Conservation (phyloP, 2,888 invertebrate genomes). For the Drosophila villosipedis region DNA sequence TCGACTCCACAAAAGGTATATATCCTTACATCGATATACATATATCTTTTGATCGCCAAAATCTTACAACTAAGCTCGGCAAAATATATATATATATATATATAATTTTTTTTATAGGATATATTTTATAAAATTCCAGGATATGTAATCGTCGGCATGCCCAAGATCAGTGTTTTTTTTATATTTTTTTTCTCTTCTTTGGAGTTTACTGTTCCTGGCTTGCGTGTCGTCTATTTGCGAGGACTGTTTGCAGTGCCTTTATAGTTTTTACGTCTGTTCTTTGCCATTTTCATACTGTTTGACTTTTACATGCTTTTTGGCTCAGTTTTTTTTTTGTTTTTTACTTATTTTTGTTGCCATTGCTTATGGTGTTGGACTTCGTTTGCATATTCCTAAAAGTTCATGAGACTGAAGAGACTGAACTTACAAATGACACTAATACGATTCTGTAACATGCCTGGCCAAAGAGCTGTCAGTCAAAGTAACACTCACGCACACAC, state of each 20-base stretch:
- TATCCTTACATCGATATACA: background rate
- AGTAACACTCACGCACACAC: conserved; percentile 33
- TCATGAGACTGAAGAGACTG: conserved; percentile 58
- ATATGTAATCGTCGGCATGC: background rate
- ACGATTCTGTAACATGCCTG: conserved; percentile 52
- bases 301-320: conserved; percentile 46
- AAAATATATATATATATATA: background rate
- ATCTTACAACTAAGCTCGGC: background rate
- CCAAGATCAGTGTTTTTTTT: background rate
- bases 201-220: conserved; percentile 5
- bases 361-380: conserved; percentile 23
- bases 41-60: background rate
- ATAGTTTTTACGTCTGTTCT: conserved; percentile 43
- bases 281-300: conserved; percentile 49
- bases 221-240: conserved; percentile 43
- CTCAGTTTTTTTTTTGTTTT: conserved; percentile 3
- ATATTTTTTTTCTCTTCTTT: background rate
- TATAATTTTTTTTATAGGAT: no score
- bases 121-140: background rate
- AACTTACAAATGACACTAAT: conserved; percentile 74
- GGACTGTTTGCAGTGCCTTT: conserved; percentile 67
- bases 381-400: conserved; percentile 62
- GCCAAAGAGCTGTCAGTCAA: conserved; percentile 66
- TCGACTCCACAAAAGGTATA: background rate
- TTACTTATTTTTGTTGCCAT: conserved; percentile 25